Evolutionary conservation across 53 echinoderm and acorn worm genomes (phyloP).

Genomic region (Antedon mediterranea): DNA sequence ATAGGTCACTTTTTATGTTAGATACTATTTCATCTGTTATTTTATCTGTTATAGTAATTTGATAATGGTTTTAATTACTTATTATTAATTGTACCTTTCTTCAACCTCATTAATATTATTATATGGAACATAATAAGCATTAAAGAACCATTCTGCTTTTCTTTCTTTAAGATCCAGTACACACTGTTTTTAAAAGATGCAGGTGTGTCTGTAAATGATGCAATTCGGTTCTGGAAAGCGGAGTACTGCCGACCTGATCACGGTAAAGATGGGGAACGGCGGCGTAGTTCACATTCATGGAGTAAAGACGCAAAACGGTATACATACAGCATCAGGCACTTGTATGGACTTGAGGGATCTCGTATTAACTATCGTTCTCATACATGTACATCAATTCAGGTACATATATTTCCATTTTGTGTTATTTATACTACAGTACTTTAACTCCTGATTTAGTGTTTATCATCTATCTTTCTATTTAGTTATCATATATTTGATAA

Average conservation of each 20-base stretch:
- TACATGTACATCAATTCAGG: slow-evolving; percentile 70
- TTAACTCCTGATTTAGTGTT: not conserved
- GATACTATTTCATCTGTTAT: no score
- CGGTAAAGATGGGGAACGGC: not conserved
- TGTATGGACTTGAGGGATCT: slow-evolving; percentile 92
- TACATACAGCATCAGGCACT: slow-evolving; percentile 74
- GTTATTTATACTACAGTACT: not conserved
- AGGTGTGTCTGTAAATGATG: slow-evolving; percentile 65
- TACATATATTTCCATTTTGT: slow-evolving; percentile 1
- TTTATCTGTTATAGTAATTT: no score
- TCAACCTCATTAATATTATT: not conserved
- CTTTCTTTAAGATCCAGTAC: slow-evolving; percentile 67
- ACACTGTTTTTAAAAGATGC: slow-evolving; percentile 80
- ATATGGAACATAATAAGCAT: not conserved
- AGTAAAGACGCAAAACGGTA: slow-evolving; percentile 57
- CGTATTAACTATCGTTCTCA: slow-evolving; percentile 72
- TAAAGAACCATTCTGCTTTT: not conserved
- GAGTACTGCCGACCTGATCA: slow-evolving; percentile 44
- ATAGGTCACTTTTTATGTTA: no score
- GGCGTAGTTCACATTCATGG: slow-evolving; percentile 52
- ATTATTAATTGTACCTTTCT: not conserved
- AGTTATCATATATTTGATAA: not conserved
- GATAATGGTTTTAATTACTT: no score
- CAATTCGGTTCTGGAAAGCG: slow-evolving; percentile 60
- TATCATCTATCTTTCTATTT: not conserved